Evolutionary conservation across 2,888 invertebrate genomes (phyloP).

Genomic region (Cephus pygmeus): DNA sequence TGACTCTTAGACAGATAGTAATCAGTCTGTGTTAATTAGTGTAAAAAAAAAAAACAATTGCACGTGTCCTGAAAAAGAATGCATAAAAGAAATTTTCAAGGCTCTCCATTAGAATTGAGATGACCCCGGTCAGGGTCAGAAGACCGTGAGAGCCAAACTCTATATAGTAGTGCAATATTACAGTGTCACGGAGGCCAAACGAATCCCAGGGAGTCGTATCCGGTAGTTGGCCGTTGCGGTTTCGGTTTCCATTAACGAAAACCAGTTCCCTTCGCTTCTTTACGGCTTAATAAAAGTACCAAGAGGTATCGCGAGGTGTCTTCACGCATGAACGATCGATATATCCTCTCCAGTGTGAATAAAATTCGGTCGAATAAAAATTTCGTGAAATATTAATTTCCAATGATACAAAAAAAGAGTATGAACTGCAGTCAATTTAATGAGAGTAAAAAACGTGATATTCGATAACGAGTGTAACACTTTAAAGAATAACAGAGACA

Average conservation of each 20-base stretch:
- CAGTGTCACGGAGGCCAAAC: neutral
- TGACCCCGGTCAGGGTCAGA: neutral
- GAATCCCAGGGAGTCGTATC: neutral
- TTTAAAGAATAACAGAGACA: neutral
- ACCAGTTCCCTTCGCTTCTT: neutral
- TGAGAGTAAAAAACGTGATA: neutral
- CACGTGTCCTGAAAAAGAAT: neutral
- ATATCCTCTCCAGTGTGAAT: neutral
- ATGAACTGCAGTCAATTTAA: neutral
- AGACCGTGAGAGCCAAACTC: neutral
- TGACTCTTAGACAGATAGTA: neutral
- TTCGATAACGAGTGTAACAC: neutral
- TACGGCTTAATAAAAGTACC: neutral
- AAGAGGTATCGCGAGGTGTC: neutral
- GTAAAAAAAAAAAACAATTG: neutral
- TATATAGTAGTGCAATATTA: neutral
- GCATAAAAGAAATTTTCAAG: neutral
- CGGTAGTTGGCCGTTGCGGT: neutral
- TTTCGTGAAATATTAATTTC: neutral
- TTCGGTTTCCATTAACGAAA: neutral
- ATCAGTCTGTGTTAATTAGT: neutral
- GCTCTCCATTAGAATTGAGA: neutral
- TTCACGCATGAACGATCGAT: neutral
- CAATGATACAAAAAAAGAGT: neutral
- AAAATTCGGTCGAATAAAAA: neutral